Conservation (phyloP, 2,113 vertebrate genomes). For the Hypocryptadius cinnamomeus region DNA sequence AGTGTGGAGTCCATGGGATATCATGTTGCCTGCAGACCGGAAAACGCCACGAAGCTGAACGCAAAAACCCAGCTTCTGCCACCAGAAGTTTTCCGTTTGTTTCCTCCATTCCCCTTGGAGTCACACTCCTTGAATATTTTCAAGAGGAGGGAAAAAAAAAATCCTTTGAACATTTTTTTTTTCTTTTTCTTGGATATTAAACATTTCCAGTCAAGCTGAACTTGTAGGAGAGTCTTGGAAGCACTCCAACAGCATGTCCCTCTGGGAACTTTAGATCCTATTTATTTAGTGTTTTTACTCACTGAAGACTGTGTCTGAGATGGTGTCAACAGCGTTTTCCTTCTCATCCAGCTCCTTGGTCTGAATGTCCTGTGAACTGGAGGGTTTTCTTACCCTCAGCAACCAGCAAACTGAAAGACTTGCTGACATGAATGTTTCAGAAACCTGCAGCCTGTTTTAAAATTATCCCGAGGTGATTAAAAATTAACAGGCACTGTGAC, state of each 20-base stretch:
- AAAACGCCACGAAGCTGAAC: neutral
- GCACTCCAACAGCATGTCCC: neutral
- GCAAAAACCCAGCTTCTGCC: neutral
- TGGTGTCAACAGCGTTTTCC: neutral
- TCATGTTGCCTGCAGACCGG: neutral
- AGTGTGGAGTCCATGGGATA: neutral
- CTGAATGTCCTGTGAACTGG: neutral
- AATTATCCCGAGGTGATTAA: neutral
- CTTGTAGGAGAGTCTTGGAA: neutral
- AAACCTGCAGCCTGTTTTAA: slow-evolving; percentile 25
- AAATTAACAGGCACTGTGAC: neutral
- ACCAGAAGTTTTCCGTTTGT: neutral
- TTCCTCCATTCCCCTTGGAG: neutral
- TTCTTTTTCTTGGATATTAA: neutral
- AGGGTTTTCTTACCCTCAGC: neutral
- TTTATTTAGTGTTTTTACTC: neutral
- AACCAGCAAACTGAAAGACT: neutral
- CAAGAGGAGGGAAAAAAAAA: neutral
- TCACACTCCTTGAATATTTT: neutral
- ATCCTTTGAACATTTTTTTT: neutral
- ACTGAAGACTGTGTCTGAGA: neutral
- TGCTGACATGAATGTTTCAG: slow-evolving; percentile 10
- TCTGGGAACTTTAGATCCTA: neutral
- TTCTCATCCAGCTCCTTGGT: neutral
- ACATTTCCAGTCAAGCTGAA: slow-evolving; percentile 13